Evolutionary conservation across 2,888 invertebrate species (phyloP).

Genomic region (Odontocerum albicorne): DNA sequence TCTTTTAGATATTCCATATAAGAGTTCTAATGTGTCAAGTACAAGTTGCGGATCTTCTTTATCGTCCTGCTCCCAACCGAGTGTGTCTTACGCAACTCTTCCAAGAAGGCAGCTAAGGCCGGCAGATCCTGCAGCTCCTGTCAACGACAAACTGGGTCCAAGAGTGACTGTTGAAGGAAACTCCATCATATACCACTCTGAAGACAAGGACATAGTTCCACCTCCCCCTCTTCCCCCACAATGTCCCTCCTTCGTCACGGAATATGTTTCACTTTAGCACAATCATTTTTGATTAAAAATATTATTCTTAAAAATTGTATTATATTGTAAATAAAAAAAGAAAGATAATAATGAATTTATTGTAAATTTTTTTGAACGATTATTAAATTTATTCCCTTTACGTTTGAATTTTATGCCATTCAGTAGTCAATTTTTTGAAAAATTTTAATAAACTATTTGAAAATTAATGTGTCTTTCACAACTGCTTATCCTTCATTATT

Average conservation of each 20-base stretch:
- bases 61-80: conserved; percentile 39
- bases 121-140: conserved; percentile 14
- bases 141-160: conserved; percentile 33
- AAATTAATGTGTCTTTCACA: too few relatives aligned
- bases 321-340: conserved; percentile 20
- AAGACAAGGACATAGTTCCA: conserved; percentile 29
- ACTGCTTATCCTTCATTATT: too few relatives aligned
- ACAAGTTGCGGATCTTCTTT: conserved; percentile 24
- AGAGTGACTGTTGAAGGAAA: conserved; percentile 34
- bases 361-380: conserved; percentile 9
- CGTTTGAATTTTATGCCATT: conserved; percentile 27
- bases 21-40: conserved; percentile 50
- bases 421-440: conserved; percentile 30
- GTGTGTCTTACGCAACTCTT: conserved; percentile 51
- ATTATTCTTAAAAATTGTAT: background rate
- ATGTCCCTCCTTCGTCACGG: conserved; percentile 31
- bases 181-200: conserved; percentile 31
- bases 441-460: conserved; percentile 31
- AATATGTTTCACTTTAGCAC: conserved; percentile 35
- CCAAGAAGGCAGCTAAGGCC: conserved; percentile 50
- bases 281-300: conserved; percentile 23
- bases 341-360: background rate
- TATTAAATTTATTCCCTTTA: conserved; percentile 17
- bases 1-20: conserved; percentile 65
- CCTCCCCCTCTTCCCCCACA: conserved; percentile 29